Base-by-base conservation (phyloP, 1,140 invertebrate species). In the Venturia canescens region DNA sequence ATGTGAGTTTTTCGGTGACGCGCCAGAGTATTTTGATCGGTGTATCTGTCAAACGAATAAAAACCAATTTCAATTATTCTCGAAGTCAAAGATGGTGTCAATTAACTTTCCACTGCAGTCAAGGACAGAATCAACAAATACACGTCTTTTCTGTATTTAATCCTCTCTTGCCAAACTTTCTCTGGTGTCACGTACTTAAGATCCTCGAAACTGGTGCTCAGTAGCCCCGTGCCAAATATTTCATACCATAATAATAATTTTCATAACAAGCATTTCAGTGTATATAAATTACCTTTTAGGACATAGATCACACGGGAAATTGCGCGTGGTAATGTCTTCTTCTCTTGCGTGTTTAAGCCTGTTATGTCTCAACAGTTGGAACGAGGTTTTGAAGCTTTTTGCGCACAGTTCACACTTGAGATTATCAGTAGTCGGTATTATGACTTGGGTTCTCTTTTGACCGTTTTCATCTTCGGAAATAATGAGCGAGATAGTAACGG, bases 391-490 rank as follows among this genome's bases (percentile, higher is more conserved):
- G 60, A 92, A 92, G 16, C 84, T 89, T 83, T 89, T 92, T 60
- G 90, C 88, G 80, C 91, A 92, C 26, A 91, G 86, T 57, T 92
- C 87, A 69, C 91, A 92, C 38, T 92, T 92, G 13, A 89, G 80
- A 72, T 88, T 89, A 71, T 91, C 90, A 7, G 88, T 86, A n/a
- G 91, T 91, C 67, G 91, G 91, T 83, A 92, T 92, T 57, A 92
- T 92, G 27, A 92, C 91, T 85, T 92, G 91, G 21, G 91, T 92
- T 83, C 91, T 82, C 80, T 92, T 92, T 71, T 92, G 89, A 7
- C 91, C 91, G 71, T 92, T 83, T 34, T 92, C 91, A 82, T 92
- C 91, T 38, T 92, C 91, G 0, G 91, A 92, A 82, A 92, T 92
- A 78, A 92, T 92, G 7, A 92, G 70, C 0, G 91, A 92, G 83